phyloP scores from a whole-genome alignment of 2,797 vertebrate species.

The Tragelaphus oryx region DNA sequence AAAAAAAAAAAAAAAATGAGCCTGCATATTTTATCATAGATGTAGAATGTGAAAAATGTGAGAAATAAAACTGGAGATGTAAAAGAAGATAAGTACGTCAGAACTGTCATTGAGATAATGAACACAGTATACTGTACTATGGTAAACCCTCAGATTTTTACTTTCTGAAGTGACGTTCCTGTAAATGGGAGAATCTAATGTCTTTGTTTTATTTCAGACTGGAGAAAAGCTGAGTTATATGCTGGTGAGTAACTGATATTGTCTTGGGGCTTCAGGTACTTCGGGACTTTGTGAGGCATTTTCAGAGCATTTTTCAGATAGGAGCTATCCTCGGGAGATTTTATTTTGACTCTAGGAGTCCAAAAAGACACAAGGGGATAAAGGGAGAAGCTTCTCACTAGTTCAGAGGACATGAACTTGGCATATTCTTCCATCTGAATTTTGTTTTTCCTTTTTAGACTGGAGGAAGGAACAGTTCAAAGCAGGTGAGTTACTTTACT shows the following conservation, averaged over 20 bases:
- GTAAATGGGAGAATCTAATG: not conserved
- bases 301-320: not conserved
- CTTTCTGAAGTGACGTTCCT: not conserved
- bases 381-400: not conserved
- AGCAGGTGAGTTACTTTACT: not conserved
- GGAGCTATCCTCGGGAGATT: not conserved
- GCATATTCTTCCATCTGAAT: not conserved
- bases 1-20: not conserved
- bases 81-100: not conserved
- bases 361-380: not conserved
- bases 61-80: not conserved
- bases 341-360: not conserved
- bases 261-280: not conserved
- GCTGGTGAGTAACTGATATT: slow-evolving; percentile 11
- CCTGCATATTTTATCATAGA: not conserved
- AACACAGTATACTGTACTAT: not conserved
- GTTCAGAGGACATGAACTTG: not conserved
- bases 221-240: not conserved
- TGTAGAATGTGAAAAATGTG: not conserved
- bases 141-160: not conserved
- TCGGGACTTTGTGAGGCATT: not conserved
- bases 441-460: not conserved
- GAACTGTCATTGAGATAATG: not conserved
- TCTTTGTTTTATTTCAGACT: slow-evolving; percentile 33
- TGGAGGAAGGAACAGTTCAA: slow-evolving; percentile 18